Conservation (phyloP, 2,888 invertebrate genomes). For the Notodonta dromedarius region DNA sequence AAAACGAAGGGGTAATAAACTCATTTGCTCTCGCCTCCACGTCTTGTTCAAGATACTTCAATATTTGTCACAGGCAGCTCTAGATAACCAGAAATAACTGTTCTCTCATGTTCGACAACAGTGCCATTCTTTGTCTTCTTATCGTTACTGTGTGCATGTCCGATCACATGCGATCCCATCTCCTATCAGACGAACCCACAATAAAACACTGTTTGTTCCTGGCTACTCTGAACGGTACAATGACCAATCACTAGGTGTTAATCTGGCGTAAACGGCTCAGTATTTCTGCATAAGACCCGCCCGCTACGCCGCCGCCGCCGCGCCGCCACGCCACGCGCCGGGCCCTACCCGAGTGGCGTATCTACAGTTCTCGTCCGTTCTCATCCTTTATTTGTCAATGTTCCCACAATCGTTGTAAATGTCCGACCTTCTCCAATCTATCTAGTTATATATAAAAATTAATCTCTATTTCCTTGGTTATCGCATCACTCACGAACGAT, state of each 20-base stretch:
- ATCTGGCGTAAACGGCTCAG: neutral
- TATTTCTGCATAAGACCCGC: too few relatives aligned
- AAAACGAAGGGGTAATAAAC: too few relatives aligned
- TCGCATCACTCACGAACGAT: too few relatives aligned
- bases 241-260: neutral
- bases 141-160: neutral
- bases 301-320: too few relatives aligned
- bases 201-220: neutral
- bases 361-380: too few relatives aligned
- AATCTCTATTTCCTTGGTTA: too few relatives aligned
- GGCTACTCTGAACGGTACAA: neutral
- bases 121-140: neutral
- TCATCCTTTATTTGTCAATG: too few relatives aligned
- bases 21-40: neutral
- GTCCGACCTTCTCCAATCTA: too few relatives aligned
- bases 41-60: neutral
- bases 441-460: too few relatives aligned
- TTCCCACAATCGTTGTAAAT: too few relatives aligned
- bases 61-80: neutral
- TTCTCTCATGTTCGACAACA: neutral
- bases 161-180: conserved; percentile 1
- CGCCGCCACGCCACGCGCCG: too few relatives aligned
- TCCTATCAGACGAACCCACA: conserved; percentile 3
- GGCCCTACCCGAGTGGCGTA: too few relatives aligned
- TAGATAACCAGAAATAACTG: neutral